phyloP scores from a whole-genome alignment of 2,797 vertebrate species.

The Chaunax sp. region DNA sequence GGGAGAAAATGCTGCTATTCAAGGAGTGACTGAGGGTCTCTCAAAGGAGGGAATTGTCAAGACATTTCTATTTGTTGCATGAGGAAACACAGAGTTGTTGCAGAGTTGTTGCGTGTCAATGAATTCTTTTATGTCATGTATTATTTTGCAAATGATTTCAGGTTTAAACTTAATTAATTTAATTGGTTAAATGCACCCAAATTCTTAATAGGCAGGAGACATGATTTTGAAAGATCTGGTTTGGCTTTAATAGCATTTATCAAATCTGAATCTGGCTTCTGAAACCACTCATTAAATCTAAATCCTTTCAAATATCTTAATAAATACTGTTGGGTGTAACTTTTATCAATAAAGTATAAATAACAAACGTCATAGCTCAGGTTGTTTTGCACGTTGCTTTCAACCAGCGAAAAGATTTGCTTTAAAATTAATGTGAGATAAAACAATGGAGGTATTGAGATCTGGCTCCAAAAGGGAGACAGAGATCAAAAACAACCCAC shows the following conservation, averaged over 20 bases:
- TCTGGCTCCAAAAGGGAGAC: background rate
- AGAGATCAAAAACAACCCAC: background rate
- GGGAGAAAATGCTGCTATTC: constrained; percentile 20
- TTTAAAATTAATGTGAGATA: background rate
- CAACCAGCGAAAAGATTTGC: no score
- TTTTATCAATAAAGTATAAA: no score
- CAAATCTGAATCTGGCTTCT: constrained; percentile 28
- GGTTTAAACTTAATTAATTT: constrained; percentile 13
- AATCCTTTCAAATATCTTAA: constrained; percentile 19
- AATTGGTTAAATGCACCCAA: constrained; percentile 10
- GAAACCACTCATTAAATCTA: constrained; percentile 45
- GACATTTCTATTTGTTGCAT: constrained; percentile 19
- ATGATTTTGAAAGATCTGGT: constrained; percentile 17
- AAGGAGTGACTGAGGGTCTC: constrained; percentile 37
- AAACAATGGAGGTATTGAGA: background rate
- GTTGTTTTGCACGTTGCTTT: no score
- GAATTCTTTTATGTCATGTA: background rate
- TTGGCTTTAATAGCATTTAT: constrained; percentile 18
- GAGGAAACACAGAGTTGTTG: no score
- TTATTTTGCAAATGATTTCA: background rate
- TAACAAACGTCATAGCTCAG: no score
- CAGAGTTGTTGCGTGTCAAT: constrained; percentile 9
- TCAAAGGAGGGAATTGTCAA: constrained; percentile 41
- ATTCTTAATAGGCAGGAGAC: background rate
- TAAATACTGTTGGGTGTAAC: no score